Base-by-base conservation (phyloP, 2,113 vertebrate genomes). In the Phoenicopterus ruber region DNA sequence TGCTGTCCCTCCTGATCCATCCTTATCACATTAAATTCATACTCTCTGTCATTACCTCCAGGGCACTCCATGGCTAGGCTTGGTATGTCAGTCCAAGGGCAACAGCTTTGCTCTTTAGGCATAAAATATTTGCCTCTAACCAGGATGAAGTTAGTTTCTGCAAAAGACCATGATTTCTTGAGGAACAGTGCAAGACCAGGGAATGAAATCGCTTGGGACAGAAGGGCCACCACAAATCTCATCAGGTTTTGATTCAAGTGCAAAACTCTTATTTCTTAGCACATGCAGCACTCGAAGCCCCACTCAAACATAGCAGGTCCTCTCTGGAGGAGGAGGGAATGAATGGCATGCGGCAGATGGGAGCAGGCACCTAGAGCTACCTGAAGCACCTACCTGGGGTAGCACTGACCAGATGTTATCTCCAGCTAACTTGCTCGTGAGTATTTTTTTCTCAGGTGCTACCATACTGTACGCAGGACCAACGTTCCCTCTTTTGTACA, bases 311-410 rank as follows among this genome's bases (percentile, higher is more conserved):
- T 0, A 46, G 26, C n/a, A 59, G 15, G 5, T 87, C 44, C 20
- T 63, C 38, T 58, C 18, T 8, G 4, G 28, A 74, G n/a, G 2
- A 87, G 14, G 17, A 55, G 44, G 40, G 38, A 84, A 71, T 0
- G 0, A 77, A 66, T 9, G 5, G 7, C 29, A 52, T 0, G 0
- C 1, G 2, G 31, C 28, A 63, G 46, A 42, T 4, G 7, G n/a
- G 44, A 82, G 52, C 7, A 78, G 31, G 19, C 21, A 67, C 29
- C 17, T 25, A 28, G 1, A 57, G 9, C 29, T 50, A 67, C 29
- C 17, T 50, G 67, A 74, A 63, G 15, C 2, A 59, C 31, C 15
- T 19, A 7, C 7, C 13, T 34, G 42, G 42, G 13, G 42, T 42
- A 42, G 42, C 42, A 42, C 42, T 42, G 36, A 63, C 8, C 21